Conservation (phyloP, 1,140 invertebrate species). For the Drosophila sucinea region DNA sequence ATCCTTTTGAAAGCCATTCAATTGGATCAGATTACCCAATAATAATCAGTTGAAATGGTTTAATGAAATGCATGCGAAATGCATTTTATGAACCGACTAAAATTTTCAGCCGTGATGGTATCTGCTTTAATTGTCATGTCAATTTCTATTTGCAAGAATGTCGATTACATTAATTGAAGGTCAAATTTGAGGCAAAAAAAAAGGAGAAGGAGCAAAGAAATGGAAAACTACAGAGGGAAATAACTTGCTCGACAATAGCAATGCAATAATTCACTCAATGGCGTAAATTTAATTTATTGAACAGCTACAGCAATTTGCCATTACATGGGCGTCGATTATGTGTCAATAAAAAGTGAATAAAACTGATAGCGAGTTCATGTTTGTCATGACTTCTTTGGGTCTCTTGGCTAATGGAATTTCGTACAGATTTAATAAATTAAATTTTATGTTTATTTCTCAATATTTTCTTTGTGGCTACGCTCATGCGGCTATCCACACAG, state of each 20-base stretch:
- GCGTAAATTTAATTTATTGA: slow-evolving; percentile 57
- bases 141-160: background rate
- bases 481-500: background rate
- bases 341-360: background rate
- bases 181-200: background rate
- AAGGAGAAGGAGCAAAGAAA: background rate
- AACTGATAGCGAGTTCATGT: background rate
- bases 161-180: slow-evolving; percentile 30
- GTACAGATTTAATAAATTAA: background rate
- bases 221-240: slow-evolving; percentile 9
- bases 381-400: background rate
- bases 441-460: background rate
- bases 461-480: background rate
- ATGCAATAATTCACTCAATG: slow-evolving; percentile 45
- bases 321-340: background rate
- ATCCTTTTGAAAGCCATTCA: too few relatives aligned
- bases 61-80: background rate
- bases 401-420: background rate
- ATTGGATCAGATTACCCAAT: too few relatives aligned
- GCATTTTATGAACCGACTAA: background rate
- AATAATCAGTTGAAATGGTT: too few relatives aligned
- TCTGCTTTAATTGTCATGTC: slow-evolving; percentile 1
- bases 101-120: background rate
- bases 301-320: slow-evolving; percentile 44
- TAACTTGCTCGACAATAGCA: slow-evolving; percentile 7